A percentile compares a stretch with the other conserved stretches of the same genome.
Evolutionary conservation across 2,888 invertebrate genomes (phyloP).

Genomic region (Lasioglossum morio): DNA sequence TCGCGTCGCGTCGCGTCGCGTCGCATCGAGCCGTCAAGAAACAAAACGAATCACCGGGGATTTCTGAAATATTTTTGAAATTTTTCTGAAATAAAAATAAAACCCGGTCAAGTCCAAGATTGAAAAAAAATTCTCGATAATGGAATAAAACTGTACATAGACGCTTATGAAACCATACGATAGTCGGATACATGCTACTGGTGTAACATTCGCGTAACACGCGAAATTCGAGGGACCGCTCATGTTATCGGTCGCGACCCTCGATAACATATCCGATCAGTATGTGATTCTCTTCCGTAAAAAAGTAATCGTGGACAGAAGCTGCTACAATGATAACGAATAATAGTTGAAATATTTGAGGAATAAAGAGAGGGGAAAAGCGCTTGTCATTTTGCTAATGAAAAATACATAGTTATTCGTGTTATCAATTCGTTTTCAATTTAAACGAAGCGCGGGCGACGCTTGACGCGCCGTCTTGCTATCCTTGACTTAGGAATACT

Average conservation of each 20-base stretch:
- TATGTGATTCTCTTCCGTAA: neutral
- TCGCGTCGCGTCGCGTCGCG: neutral
- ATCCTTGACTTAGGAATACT: neutral
- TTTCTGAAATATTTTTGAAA: too few species aligned
- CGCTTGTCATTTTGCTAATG: too few species aligned
- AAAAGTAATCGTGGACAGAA: neutral
- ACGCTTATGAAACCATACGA: neutral
- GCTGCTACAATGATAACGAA: too few species aligned
- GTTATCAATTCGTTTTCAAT: too few species aligned
- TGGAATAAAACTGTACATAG: neutral
- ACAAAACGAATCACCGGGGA: neutral
- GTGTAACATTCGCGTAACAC: neutral
- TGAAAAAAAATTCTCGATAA: too few species aligned
- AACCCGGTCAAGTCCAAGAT: too few species aligned
- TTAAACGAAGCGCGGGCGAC: neutral
- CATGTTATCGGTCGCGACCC: slow-evolving; percentile 1
- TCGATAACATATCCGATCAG: neutral
- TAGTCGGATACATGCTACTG: neutral
- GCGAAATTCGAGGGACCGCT: neutral
- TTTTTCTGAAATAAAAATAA: too few species aligned
- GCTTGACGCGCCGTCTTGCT: neutral
- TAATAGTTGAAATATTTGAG: neutral
- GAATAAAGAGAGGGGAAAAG: too few species aligned
- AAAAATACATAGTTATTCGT: too few species aligned
- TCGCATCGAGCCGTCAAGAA: neutral